These are phyloP conservation scores for Philotrypesis tridentata DNA, from an alignment of 1,140 invertebrate species.

Conservation along the genomic window DNA sequence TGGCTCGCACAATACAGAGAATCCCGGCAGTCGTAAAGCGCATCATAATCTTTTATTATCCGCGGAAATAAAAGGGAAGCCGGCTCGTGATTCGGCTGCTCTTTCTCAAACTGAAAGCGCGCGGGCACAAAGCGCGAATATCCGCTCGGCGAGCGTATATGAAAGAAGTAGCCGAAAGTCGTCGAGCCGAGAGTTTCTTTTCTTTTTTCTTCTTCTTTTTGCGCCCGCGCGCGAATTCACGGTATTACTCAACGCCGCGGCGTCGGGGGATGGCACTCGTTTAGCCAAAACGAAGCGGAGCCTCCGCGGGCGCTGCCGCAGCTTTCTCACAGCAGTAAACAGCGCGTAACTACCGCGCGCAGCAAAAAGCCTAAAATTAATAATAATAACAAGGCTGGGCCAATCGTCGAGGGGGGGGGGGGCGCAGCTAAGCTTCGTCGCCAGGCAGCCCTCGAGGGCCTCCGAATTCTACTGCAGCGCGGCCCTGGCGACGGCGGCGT, in stretches of 20 bases:
- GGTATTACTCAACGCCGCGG: neutral
- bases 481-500: too few relatives aligned
- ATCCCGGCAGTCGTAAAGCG: constrained; percentile 36
- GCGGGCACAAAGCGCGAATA: too few relatives aligned
- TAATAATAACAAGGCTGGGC: constrained; percentile 63
- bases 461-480: neutral
- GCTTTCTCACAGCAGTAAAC: constrained; percentile 62
- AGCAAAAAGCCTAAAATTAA: constrained; percentile 63
- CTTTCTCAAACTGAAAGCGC: too few relatives aligned
- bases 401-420: too few relatives aligned
- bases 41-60: constrained; percentile 40
- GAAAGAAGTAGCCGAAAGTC: constrained; percentile 22
- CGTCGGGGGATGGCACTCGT: neutral
- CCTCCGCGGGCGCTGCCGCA: neutral
- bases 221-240: neutral
- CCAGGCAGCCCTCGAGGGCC: neutral
- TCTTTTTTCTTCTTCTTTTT: constrained; percentile 28
- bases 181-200: neutral
- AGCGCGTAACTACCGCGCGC: constrained; percentile 59
- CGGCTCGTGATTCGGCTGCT: constrained; percentile 16
- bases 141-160: too few relatives aligned
- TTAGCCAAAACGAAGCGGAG: neutral
- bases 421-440: neutral
- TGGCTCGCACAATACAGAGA: neutral
- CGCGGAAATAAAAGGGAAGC: constrained; percentile 8